Evolutionary conservation across 2,888 invertebrate species (phyloP).

Genomic region (Apeira syringaria): DNA sequence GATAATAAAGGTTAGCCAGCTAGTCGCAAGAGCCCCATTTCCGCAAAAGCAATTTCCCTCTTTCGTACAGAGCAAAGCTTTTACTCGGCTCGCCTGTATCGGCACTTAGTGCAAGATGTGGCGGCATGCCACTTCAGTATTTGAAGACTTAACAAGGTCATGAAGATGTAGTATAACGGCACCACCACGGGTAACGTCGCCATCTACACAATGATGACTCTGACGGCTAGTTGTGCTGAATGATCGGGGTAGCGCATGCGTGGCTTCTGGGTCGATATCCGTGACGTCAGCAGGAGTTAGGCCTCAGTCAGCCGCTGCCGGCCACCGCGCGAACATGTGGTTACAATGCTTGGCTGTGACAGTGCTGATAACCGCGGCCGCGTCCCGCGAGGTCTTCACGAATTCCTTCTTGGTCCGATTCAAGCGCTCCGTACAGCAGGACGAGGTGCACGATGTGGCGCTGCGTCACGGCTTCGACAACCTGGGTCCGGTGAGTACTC

Average conservation of each 20-base stretch:
- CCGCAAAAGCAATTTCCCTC: constrained; percentile 21
- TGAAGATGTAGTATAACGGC: constrained; percentile 19
- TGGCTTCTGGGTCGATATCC: constrained; percentile 64
- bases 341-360: constrained; percentile 71
- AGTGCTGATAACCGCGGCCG: constrained; percentile 66
- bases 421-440: constrained; percentile 89
- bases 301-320: constrained; percentile 74
- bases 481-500: constrained; percentile 94
- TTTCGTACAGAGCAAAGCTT: constrained; percentile 28
- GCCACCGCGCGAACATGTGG: constrained; percentile 75
- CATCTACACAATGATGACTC: constrained; percentile 54
- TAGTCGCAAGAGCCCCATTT: constrained; percentile 2
- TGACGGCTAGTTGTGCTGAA: constrained; percentile 46
- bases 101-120: constrained; percentile 32
- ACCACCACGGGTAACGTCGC: constrained; percentile 20
- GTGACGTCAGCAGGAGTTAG: constrained; percentile 70
- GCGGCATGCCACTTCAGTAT: constrained; percentile 23
- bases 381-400: constrained; percentile 91
- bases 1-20: not conserved
- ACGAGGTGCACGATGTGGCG: constrained; percentile 92
- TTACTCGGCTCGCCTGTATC: constrained; percentile 31
- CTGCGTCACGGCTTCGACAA: constrained; percentile 96
- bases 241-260: constrained; percentile 65
- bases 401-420: constrained; percentile 97
- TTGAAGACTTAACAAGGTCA: constrained; percentile 35